Base-by-base conservation (phyloP, 2,797 vertebrate genomes). In the Sparus aurata region DNA sequence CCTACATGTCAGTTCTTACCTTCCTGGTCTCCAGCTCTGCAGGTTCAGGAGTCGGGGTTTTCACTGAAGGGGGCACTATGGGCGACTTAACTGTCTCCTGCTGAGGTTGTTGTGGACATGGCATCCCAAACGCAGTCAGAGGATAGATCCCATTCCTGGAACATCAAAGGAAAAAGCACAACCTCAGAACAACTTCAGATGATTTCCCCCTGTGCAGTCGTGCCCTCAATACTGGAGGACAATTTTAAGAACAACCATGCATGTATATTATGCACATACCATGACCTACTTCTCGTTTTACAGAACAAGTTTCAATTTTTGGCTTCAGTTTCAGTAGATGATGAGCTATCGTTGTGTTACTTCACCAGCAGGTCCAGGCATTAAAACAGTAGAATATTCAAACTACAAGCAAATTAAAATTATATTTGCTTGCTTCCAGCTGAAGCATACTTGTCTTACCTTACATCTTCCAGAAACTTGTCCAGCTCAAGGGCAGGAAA, bases 401-500 rank as follows among this genome's bases (percentile, higher is more conserved):
- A 53, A 77, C 52, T 23, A 18, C 13, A 27, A 11, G 3, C 1
- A 46, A 71, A 16, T 6, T 17, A 62, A 49, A 45, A 64, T 0
- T 22, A 27, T 11, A 49, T 43, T 5, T 34, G 23, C 60, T 38
- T 47, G 5, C 11, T 8, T 43, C 1, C 16, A 53, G 77, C 23
- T 50, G 34, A 9, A 3, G 25, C 3, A 0, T 5, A 20, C 20
- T 6, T 0, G 17, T 47, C 91, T 92, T 83, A 99, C 98, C 98
- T 97, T 50, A 99, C 98, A 78, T 99, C 98, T 93, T 99, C 98
- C 77, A 99, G 95, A 91, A 99, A 99, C 85, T 99, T 99, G 94
- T 99, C 98, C 85, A 99, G 84, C 91, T 99, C 98, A 65, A 99
- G 90, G 0, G 98, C 98, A 80, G 98, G 98, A 82, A 98, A 99